Percentiles rank a stretch among this genome's conserved stretches.
Conservation (phyloP, 2,797 vertebrate species). For the Cossypha dichroa region DNA sequence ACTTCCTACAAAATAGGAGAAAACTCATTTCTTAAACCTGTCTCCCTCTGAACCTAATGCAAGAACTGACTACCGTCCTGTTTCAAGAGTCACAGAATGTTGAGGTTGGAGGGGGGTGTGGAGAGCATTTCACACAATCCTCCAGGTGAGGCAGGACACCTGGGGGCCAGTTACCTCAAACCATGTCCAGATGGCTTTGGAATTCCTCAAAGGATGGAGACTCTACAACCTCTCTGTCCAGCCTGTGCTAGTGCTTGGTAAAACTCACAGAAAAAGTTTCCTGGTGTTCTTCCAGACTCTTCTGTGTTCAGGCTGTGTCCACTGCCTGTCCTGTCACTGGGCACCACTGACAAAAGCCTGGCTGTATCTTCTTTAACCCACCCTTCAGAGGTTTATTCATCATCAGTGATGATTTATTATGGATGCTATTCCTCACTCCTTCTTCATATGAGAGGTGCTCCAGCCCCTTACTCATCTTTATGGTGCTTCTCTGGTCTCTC, state of each 20-base stretch:
- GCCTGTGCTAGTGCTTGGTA: not conserved
- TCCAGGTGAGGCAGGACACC: fast-evolving
- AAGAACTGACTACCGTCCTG: not conserved
- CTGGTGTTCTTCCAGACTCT: not conserved
- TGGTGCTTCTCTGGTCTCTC: not conserved
- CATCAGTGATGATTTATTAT: not conserved
- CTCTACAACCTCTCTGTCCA: not conserved
- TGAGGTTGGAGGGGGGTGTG: not conserved
- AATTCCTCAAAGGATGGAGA: not conserved
- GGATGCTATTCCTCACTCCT: not conserved
- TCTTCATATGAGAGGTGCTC: not conserved
- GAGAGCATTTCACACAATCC: not conserved
- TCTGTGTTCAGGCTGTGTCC: not conserved
- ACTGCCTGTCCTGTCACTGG: not conserved
- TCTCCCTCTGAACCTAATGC: not conserved
- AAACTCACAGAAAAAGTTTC: not conserved
- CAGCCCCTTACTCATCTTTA: not conserved
- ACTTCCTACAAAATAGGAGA: not conserved
- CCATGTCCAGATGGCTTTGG: not conserved
- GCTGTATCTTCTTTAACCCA: not conserved
- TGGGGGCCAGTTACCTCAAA: not conserved
- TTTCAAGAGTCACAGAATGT: not conserved
- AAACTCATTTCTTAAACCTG: not conserved
- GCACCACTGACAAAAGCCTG: not conserved
- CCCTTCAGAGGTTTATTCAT: not conserved